A percentile compares a stretch with the other conserved stretches of the same genome.
Evolutionary conservation across 2,888 invertebrate genomes (phyloP).

Genomic region (Axea sp.): DNA sequence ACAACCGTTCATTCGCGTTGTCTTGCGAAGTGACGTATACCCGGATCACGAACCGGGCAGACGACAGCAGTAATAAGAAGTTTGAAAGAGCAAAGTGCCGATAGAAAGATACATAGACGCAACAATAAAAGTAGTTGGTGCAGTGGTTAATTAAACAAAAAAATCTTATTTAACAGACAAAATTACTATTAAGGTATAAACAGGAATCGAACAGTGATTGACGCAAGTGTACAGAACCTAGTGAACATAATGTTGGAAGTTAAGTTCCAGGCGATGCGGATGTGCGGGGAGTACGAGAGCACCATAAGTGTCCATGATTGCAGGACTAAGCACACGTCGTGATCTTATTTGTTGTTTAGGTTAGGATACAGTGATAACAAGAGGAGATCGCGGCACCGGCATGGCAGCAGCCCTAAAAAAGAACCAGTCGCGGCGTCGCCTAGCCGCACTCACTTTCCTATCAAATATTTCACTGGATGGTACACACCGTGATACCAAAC

Average conservation of each 20-base stretch:
- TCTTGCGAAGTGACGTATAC: slow-evolving; percentile 10
- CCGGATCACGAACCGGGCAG: slow-evolving; percentile 23
- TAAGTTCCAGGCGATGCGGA: slow-evolving; percentile 14
- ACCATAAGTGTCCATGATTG: background rate
- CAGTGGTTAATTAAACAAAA: too few species aligned
- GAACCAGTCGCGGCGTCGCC: slow-evolving; percentile 88
- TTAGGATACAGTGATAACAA: background rate
- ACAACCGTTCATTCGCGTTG: background rate
- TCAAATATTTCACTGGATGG: slow-evolving; percentile 97
- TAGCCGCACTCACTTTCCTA: slow-evolving; percentile 95
- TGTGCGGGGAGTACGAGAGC: slow-evolving; percentile 10
- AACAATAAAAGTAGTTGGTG: too few species aligned
- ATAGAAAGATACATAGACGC: background rate
- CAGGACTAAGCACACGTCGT: slow-evolving; percentile 50
- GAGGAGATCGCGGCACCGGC: slow-evolving; percentile 55
- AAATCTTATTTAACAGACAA: too few species aligned
- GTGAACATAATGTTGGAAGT: slow-evolving; percentile 31
- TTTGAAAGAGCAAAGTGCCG: background rate
- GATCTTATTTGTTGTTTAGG: slow-evolving; percentile 45
- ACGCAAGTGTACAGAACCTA: background rate
- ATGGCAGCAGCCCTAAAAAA: slow-evolving; percentile 82
- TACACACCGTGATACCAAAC: slow-evolving; percentile 87
- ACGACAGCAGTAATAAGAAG: background rate
- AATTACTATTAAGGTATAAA: too few species aligned
- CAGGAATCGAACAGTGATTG: too few species aligned